A percentile compares a stretch with the other conserved stretches of the same genome.
Conservation (phyloP, 2,797 vertebrate genomes). For the Phataginus tetradactyla region DNA sequence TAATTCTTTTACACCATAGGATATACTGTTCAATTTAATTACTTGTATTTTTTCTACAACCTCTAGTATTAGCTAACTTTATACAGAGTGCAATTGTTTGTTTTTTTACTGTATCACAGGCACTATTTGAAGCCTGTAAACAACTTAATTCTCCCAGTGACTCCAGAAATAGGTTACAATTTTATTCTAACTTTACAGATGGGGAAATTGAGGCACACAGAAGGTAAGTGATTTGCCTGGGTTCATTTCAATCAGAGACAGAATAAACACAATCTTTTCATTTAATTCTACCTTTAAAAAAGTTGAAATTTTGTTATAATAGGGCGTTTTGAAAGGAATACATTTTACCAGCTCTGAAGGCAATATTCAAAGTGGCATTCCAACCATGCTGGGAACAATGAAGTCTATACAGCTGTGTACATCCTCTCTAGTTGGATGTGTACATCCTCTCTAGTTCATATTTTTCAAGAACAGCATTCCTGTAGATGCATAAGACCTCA, state of each 20-base stretch:
- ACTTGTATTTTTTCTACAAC: neutral
- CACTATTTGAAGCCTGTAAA: neutral
- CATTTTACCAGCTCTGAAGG: neutral
- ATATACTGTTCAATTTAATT: neutral
- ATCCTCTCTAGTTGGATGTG: neutral
- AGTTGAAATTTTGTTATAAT: neutral
- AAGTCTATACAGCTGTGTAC: neutral
- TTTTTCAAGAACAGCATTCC: neutral
- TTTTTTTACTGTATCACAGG: neutral
- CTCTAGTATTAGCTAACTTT: neutral
- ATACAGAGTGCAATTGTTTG: neutral
- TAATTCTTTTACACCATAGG: neutral
- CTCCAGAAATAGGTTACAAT: neutral
- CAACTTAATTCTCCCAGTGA: neutral
- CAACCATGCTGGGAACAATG: neutral
- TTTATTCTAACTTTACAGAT: neutral
- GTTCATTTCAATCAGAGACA: neutral
- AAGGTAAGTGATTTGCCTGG: neutral
- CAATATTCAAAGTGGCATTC: neutral
- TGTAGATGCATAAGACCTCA: neutral
- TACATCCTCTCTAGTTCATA: neutral
- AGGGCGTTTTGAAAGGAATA: constrained; percentile 3
- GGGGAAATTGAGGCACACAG: neutral
- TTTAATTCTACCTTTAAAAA: constrained; percentile 4
- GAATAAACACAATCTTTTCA: neutral